phyloP scores from a whole-genome alignment of 2,797 vertebrate species.

The Leucoraja ocellata region DNA sequence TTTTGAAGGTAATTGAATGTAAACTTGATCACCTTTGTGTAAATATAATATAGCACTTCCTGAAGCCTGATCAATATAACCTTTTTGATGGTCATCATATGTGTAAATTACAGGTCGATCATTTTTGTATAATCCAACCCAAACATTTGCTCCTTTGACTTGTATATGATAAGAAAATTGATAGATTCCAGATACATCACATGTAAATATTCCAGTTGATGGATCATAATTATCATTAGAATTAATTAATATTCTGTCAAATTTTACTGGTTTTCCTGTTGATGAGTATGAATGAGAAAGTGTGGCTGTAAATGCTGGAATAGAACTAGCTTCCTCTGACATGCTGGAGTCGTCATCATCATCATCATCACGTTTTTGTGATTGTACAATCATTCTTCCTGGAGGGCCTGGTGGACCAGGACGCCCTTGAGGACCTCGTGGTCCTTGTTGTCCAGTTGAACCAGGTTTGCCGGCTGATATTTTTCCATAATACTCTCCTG shows the following conservation, averaged over 20 bases:
- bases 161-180: constrained; percentile 38
- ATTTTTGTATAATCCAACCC: constrained; percentile 39
- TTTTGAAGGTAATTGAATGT: constrained; percentile 34
- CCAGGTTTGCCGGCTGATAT: not conserved
- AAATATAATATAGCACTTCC: constrained; percentile 31
- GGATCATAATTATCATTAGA: constrained; percentile 36
- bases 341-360: not conserved
- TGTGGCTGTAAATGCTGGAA: constrained; percentile 39
- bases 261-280: constrained; percentile 11
- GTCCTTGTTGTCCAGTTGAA: not conserved
- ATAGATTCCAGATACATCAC: constrained; percentile 38
- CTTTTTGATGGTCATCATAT: constrained; percentile 39
- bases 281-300: constrained; percentile 35
- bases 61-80: constrained; percentile 39
- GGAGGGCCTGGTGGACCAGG: constrained; percentile 33
- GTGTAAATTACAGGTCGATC: constrained; percentile 35
- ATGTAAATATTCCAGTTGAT: constrained; percentile 38
- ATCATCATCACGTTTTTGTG: not conserved
- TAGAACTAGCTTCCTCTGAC: not conserved
- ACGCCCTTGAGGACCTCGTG: not conserved
- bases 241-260: constrained; percentile 38
- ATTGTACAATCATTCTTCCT: not conserved
- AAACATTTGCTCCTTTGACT: constrained; percentile 35
- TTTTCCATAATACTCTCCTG: constrained; percentile 28
- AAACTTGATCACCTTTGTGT: constrained; percentile 29